These are phyloP conservation scores for Amiota mariae DNA, from an alignment of 2,888 invertebrate genomes.

Conservation along the genomic window DNA sequence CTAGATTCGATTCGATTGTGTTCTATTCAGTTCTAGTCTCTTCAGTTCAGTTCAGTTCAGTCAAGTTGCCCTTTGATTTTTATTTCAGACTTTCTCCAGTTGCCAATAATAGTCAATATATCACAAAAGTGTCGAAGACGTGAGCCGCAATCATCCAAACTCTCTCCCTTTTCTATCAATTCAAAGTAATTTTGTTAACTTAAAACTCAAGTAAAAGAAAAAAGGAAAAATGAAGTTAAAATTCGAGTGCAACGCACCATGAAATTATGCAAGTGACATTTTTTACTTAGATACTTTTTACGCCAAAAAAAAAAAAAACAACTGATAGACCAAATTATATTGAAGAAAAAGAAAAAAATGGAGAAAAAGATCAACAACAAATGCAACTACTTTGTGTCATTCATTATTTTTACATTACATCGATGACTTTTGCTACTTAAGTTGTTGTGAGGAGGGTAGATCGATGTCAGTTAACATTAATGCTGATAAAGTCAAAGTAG, in stretches of 20 bases:
- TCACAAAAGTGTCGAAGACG: constrained; percentile 50
- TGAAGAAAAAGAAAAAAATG: not conserved
- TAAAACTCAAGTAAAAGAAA: constrained; percentile 1
- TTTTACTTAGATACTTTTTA: not conserved
- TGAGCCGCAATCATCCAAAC: not conserved
- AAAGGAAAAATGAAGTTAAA: not conserved
- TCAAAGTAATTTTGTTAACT: not conserved
- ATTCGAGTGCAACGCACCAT: not conserved
- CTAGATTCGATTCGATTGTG: not conserved
- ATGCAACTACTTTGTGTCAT: constrained; percentile 41
- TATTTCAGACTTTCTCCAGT: constrained; percentile 33
- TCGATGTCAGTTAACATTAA: too few species aligned
- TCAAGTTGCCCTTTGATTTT: constrained; percentile 37
- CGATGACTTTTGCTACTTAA: not conserved
- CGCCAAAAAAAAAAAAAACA: constrained; percentile 4
- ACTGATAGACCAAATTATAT: not conserved
- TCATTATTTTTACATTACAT: not conserved
- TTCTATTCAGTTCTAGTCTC: constrained; percentile 30
- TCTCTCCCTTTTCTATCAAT: not conserved
- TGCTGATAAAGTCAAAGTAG: too few species aligned
- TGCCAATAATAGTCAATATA: constrained; percentile 64
- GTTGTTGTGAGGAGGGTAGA: too few species aligned
- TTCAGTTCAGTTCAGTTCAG: constrained; percentile 52
- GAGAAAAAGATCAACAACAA: not conserved
- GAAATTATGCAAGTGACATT: constrained; percentile 23